A percentile compares a stretch with the other conserved stretches of the same genome.
Conservation (phyloP, 1,140 invertebrate species). For the Papilio xuthus region DNA sequence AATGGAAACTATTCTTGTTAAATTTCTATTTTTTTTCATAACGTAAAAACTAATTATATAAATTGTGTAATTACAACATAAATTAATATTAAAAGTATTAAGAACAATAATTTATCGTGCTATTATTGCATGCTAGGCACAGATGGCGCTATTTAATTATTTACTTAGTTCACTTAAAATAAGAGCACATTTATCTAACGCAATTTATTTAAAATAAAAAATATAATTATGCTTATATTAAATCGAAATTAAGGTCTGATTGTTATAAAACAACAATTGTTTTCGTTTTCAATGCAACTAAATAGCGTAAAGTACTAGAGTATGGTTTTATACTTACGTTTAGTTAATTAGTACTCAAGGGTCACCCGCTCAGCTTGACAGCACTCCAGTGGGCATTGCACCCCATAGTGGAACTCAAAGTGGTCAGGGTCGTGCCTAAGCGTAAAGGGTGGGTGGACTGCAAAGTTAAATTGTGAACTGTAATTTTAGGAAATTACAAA, state of each 20-base stretch:
- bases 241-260: not conserved
- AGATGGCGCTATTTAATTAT: too few relatives aligned
- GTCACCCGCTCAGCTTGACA: conserved; percentile 1
- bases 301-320: not conserved
- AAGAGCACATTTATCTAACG: not conserved
- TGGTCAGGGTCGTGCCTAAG: conserved; percentile 1
- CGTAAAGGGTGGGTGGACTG: conserved; percentile 3
- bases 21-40: too few relatives aligned
- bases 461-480: not conserved
- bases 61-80: too few relatives aligned
- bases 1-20: too few relatives aligned
- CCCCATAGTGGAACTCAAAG: conserved; percentile 20
- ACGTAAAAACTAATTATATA: too few relatives aligned
- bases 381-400: conserved; percentile 2
- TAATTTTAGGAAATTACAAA: not conserved
- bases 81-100: too few relatives aligned
- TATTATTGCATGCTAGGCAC: too few relatives aligned
- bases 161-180: too few relatives aligned
- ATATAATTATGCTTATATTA: too few relatives aligned
- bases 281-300: not conserved
- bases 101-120: too few relatives aligned
- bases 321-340: conserved; percentile 12
- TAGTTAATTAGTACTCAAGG: conserved; percentile 15
- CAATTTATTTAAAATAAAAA: not conserved
- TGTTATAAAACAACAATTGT: not conserved